A percentile compares a stretch with the other conserved stretches of the same genome.
These are phyloP conservation scores for Clivina fossor DNA, from an alignment of 2,888 invertebrate species.

Conservation along the genomic window DNA sequence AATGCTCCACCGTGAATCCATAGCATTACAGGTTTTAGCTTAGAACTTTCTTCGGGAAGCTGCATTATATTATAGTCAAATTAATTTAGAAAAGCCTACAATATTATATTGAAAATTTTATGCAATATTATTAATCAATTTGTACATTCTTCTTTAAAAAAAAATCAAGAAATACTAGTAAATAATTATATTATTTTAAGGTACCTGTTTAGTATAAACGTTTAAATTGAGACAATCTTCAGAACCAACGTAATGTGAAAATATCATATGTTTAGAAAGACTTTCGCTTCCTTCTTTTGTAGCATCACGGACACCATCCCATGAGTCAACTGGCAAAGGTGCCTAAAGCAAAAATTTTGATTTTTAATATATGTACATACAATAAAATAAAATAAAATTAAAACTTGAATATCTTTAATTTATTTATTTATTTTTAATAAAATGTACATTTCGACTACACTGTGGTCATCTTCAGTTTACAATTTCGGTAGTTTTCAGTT, in stretches of 20 bases:
- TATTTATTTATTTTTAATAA: too few species aligned
- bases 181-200: too few species aligned
- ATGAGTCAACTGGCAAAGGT: conserved; percentile 47
- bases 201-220: conserved; percentile 48
- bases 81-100: conserved; percentile 12
- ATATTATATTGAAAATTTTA: conserved; percentile 6
- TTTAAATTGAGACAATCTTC: conserved; percentile 61
- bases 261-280: conserved; percentile 35
- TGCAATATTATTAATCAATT: not conserved
- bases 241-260: conserved; percentile 43
- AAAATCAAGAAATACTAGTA: not conserved
- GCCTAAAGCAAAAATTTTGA: conserved; percentile 20
- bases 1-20: conserved; percentile 54
- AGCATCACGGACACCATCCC: conserved; percentile 53
- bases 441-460: too few species aligned
- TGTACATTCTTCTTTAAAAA: not conserved
- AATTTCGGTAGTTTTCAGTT: too few species aligned
- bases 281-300: conserved; percentile 48
- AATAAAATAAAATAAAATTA: too few species aligned
- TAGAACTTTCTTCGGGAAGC: conserved; percentile 8
- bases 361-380: too few species aligned
- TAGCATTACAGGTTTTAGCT: conserved; percentile 51
- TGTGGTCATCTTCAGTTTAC: too few species aligned
- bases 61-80: conserved; percentile 2
- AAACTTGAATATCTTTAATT: too few species aligned